Conservation (phyloP, 2,797 vertebrate species). For the Melanotaenia boesemani region DNA sequence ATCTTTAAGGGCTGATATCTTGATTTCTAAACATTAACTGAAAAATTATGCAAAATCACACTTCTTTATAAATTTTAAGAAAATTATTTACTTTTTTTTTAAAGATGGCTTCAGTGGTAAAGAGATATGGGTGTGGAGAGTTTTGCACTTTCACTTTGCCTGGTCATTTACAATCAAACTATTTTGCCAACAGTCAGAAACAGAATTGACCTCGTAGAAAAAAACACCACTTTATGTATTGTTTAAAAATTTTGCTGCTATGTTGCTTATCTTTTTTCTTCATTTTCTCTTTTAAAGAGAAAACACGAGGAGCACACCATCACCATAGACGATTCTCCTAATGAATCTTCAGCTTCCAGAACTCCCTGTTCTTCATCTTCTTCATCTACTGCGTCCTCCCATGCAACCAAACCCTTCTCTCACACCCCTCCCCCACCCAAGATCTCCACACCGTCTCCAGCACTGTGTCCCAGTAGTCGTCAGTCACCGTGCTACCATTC, state of each 20-base stretch:
- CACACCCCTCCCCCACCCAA: conserved; percentile 85
- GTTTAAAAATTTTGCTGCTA: background rate
- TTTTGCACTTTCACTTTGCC: conserved; percentile 29
- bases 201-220: background rate
- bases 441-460: conserved; percentile 80
- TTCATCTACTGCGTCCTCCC: conserved; percentile 72
- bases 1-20: background rate
- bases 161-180: conserved; percentile 37
- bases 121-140: background rate
- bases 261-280: background rate
- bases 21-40: conserved; percentile 12
- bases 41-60: conserved; percentile 18
- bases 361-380: conserved; percentile 75
- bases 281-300: conserved; percentile 78
- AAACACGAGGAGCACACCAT: conserved; percentile 88
- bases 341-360: conserved; percentile 78
- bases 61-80: conserved; percentile 5
- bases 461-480: conserved; percentile 85
- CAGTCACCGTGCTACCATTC: conserved; percentile 93
- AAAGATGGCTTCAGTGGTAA: conserved; percentile 19
- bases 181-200: background rate
- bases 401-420: conserved; percentile 90
- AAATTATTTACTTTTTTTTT: conserved; percentile 30
- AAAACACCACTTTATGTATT: background rate
- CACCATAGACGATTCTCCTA: conserved; percentile 84